Evolutionary conservation across 2,113 vertebrate species (phyloP).

Genomic region (Gymnogyps californianus): DNA sequence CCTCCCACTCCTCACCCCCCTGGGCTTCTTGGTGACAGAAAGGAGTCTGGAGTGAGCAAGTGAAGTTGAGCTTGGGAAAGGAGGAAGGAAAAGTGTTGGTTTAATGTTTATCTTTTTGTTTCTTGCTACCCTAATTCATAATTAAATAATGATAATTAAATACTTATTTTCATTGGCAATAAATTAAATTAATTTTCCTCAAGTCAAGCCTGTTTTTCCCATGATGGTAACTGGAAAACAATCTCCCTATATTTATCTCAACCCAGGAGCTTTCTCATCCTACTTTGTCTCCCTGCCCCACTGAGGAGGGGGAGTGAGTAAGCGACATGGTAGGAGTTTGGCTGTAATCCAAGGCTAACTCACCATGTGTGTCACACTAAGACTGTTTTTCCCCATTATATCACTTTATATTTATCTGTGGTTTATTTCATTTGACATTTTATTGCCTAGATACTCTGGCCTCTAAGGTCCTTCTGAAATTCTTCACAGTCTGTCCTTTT

Average conservation of each 20-base stretch:
- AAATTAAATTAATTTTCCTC: neutral
- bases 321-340: neutral
- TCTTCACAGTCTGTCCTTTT: neutral
- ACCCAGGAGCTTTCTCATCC: neutral
- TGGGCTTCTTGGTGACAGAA: neutral
- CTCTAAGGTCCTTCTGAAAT: neutral
- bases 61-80: neutral
- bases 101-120: neutral
- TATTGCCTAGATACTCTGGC: neutral
- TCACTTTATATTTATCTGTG: neutral
- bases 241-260: neutral
- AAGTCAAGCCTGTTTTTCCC: neutral
- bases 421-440: neutral
- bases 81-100: neutral
- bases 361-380: neutral
- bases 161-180: neutral
- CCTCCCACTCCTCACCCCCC: neutral
- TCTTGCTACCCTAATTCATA: neutral
- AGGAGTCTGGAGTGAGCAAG: neutral
- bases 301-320: neutral
- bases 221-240: fast-evolving
- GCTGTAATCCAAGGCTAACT: neutral
- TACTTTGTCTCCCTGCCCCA: neutral
- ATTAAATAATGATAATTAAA: neutral
- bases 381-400: neutral